Percentiles rank a stretch among this genome's conserved stretches.
Evolutionary conservation across 2,888 invertebrate species (phyloP).

Genomic region (Drosophila pseudotakahashii): DNA sequence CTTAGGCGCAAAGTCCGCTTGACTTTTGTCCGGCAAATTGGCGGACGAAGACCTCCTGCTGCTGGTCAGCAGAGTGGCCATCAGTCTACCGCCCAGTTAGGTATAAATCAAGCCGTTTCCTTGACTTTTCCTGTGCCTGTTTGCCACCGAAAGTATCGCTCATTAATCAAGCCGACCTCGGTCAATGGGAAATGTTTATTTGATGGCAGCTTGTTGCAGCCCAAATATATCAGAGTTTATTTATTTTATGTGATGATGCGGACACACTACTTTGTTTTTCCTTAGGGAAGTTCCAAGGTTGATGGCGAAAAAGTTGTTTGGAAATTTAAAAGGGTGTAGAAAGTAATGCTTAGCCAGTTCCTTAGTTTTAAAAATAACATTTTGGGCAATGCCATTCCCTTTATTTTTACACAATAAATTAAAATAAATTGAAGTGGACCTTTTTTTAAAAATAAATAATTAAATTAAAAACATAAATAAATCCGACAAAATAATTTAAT

Average conservation of each 20-base stretch:
- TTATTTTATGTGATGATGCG: slow-evolving; percentile 4
- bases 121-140: slow-evolving; percentile 46
- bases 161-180: slow-evolving; percentile 59
- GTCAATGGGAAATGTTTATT: slow-evolving; percentile 29
- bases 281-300: background rate
- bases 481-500: too few species aligned
- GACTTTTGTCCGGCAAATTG: slow-evolving; percentile 18
- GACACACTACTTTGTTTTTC: background rate
- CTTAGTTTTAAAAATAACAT: too few species aligned
- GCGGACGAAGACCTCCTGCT: slow-evolving; percentile 45
- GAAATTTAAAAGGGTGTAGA: background rate
- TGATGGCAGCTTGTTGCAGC: slow-evolving; percentile 33
- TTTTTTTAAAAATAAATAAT: too few species aligned
- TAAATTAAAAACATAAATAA: too few species aligned
- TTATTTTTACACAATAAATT: too few species aligned
- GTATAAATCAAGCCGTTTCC: slow-evolving; percentile 65
- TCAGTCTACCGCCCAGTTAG: slow-evolving; percentile 10
- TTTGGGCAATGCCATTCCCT: too few species aligned
- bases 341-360: background rate
- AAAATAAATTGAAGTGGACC: too few species aligned
- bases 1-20: slow-evolving; percentile 25
- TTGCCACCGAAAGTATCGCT: slow-evolving; percentile 42
- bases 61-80: slow-evolving; percentile 59
- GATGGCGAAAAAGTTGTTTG: background rate
- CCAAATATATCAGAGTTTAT: slow-evolving; percentile 30